Evolutionary conservation across 2,113 vertebrate species (phyloP).

Genomic region (Dipodomys stephensi): DNA sequence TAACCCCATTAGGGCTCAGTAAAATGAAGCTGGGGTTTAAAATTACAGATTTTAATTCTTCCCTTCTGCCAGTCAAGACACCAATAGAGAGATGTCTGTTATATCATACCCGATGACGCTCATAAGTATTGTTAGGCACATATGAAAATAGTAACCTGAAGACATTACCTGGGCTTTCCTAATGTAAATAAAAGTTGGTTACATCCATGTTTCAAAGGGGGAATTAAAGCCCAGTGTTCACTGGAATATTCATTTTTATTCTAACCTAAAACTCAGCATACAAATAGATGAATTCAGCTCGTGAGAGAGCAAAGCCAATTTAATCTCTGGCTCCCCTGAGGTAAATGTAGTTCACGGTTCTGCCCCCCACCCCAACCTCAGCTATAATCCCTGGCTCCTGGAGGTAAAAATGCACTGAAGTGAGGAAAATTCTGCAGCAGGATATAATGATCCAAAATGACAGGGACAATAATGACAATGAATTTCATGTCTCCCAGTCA

Average conservation of each 20-base stretch:
- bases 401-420: slow-evolving; percentile 97
- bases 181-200: slow-evolving; percentile 78
- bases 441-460: slow-evolving; percentile 99
- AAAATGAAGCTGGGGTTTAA: slow-evolving; percentile 58
- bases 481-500: slow-evolving; percentile 99
- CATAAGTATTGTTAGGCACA: slow-evolving; percentile 53
- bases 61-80: slow-evolving; percentile 57
- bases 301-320: slow-evolving; percentile 94
- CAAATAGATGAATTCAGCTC: slow-evolving; percentile 88
- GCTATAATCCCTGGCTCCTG: slow-evolving; percentile 95
- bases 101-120: neutral
- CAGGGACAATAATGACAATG: slow-evolving; percentile 99
- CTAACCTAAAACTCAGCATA: slow-evolving; percentile 86
- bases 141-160: slow-evolving; percentile 57
- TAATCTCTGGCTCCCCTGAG: slow-evolving; percentile 95
- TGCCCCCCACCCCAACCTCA: slow-evolving; percentile 90
- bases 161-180: slow-evolving; percentile 58
- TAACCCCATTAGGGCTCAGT: slow-evolving; percentile 60
- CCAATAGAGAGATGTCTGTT: slow-evolving; percentile 47
- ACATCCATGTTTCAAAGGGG: slow-evolving; percentile 75
- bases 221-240: slow-evolving; percentile 76
- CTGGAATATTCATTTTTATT: slow-evolving; percentile 88
- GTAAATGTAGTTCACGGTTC: slow-evolving; percentile 90
- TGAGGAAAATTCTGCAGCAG: slow-evolving; percentile 96
- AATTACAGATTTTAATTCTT: slow-evolving; percentile 69